Evolutionary conservation across 2,113 vertebrate species (phyloP), one percentile per base, ranked within the genome.

Genomic region (Erythrolamprus reginae): DNA sequence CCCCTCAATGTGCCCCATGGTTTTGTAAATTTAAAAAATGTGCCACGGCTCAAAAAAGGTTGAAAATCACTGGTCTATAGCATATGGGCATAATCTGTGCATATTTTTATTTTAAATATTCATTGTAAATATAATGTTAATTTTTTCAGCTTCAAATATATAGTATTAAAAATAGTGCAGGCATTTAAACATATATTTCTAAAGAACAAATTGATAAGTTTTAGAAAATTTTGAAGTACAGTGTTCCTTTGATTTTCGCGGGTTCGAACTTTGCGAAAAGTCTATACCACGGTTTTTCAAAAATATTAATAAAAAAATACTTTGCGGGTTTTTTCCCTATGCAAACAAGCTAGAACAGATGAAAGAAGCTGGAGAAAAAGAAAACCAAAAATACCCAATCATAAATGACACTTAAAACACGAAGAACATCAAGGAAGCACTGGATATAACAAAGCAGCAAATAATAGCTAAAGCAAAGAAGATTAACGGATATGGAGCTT

Each of bases 81-180:
- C 87, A 93, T 0, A 1, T 38, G 42, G 33, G 86, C 77, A 92
- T 56, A 87, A 89, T 89, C 90, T 86, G 88, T 84, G 2, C 15
- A n/a, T 77, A 92, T 61, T 56, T 55, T 92, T 92, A 92, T 89
- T 93, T 58, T 93, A 94, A 94, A 93, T 95, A 94, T 65, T 88
- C 17, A 89, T 94, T 92, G 56, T 65, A 88, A 58, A 94, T 90
- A 91, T 84, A 93, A 90, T 86, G 5, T 88, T 93, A 94, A 94
- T 95, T 96, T 93, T 70, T 83, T 93, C 85, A 93, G 82, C 83
- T 92, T 94, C 88, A 92, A 38, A 47, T 90, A 92, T 86, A 87
- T 33, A 92, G 21, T 53, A 93, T 55, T 82, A 82, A 86, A 77
- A 92, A 90, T 91, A 92, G 26, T 45, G 70, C 84, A 96, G 91